Evolutionary conservation across 2,113 vertebrate genomes (phyloP).

Genomic region (Ardeotis arabs): DNA sequence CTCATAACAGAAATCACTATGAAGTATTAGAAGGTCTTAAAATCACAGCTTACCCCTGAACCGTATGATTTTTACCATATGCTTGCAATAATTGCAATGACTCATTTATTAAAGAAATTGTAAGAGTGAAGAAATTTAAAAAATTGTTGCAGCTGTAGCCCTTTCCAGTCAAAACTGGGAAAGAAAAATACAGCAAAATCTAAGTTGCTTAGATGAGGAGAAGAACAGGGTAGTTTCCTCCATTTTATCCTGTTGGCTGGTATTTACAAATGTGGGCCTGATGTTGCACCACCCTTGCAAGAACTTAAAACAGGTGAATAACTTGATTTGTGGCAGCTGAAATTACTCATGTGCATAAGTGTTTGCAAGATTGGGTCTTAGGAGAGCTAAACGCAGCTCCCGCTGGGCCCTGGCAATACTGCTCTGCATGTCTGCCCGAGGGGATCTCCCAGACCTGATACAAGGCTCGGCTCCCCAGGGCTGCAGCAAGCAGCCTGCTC

Average conservation of each 20-base stretch:
- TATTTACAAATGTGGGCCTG: neutral
- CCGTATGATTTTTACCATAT: neutral
- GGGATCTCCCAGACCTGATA: conserved; percentile 11
- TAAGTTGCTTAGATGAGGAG: neutral
- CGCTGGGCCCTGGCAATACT: neutral
- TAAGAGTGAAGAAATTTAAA: neutral
- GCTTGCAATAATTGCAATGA: neutral
- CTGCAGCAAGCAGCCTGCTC: neutral
- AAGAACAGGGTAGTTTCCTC: neutral
- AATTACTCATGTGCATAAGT: conserved; percentile 15
- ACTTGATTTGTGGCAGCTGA: conserved; percentile 8
- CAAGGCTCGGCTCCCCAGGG: neutral
- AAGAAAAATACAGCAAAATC: neutral
- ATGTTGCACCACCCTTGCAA: neutral
- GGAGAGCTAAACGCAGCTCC: conserved; percentile 21
- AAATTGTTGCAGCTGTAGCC: neutral
- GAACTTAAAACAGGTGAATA: neutral
- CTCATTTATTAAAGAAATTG: neutral
- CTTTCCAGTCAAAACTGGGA: neutral
- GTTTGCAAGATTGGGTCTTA: conserved; percentile 31
- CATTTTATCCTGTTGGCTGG: neutral
- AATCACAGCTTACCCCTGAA: neutral
- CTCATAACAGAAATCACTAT: neutral
- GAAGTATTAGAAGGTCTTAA: neutral
- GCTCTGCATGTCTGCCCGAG: neutral